phyloP scores from a whole-genome alignment of 2,888 invertebrate species.

The Acleris laterana region DNA sequence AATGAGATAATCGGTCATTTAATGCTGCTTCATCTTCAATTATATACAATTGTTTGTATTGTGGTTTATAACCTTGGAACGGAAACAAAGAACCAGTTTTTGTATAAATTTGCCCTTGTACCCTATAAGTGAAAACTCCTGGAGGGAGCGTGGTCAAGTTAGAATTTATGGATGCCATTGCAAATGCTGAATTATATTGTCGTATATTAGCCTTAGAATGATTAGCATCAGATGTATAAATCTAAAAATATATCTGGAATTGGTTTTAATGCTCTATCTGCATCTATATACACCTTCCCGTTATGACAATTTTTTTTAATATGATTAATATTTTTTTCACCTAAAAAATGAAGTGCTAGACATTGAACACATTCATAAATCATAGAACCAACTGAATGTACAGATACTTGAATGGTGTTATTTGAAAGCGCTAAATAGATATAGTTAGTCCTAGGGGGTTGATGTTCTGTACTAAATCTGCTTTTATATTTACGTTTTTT shows the following conservation, averaged over 20 bases:
- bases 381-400: too few relatives aligned
- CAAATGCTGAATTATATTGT: constrained; percentile 30
- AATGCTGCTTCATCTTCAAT: constrained; percentile 39
- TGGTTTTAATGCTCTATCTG: constrained; percentile 21
- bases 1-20: constrained; percentile 32
- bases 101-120: constrained; percentile 33
- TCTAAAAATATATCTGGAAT: constrained; percentile 36
- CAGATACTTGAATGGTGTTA: too few relatives aligned
- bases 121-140: neutral
- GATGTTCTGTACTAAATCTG: too few relatives aligned
- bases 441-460: too few relatives aligned
- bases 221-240: too few relatives aligned
- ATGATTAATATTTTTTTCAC: constrained; percentile 19
- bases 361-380: too few relatives aligned
- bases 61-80: constrained; percentile 36
- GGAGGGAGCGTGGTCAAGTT: neutral
- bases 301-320: constrained; percentile 16
- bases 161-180: constrained; percentile 32
- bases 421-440: too few relatives aligned
- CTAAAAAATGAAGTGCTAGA: too few relatives aligned
- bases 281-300: too few relatives aligned
- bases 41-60: constrained; percentile 40
- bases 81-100: too few relatives aligned
- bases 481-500: too few relatives aligned
- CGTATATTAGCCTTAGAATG: too few relatives aligned